A percentile compares a stretch with the other conserved stretches of the same genome.
Conservation (phyloP, 2,888 invertebrate genomes). For the Lysandra coridon region DNA sequence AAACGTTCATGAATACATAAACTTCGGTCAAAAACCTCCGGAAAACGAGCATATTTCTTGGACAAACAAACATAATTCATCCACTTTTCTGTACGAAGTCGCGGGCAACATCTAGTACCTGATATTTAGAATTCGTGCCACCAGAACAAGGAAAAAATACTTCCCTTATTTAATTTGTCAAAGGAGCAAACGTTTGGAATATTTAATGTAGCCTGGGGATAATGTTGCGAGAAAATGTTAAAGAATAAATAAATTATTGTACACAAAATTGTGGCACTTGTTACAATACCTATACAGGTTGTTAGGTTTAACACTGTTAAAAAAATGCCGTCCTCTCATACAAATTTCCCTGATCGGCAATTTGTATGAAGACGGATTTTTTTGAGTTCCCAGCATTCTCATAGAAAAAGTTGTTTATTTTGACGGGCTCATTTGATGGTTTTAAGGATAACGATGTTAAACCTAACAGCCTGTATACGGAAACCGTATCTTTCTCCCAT, state of each 20-base stretch:
- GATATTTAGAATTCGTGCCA: not conserved
- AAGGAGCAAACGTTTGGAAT: slow-evolving; percentile 3
- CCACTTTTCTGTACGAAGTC: not conserved
- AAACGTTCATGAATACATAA: too few relatives aligned
- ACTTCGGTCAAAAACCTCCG: not conserved
- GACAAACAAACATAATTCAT: not conserved
- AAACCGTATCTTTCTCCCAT: too few relatives aligned
- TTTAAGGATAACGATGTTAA: too few relatives aligned
- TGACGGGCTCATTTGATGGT: too few relatives aligned
- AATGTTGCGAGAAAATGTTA: not conserved
- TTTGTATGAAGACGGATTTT: too few relatives aligned
- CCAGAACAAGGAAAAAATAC: not conserved
- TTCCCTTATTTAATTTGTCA: not conserved
- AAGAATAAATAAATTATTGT: not conserved
- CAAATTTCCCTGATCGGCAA: too few relatives aligned
- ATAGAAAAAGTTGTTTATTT: too few relatives aligned
- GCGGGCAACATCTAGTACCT: not conserved
- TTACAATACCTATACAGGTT: not conserved
- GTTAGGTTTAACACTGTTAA: too few relatives aligned
- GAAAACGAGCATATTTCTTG: not conserved
- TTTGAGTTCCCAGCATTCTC: too few relatives aligned
- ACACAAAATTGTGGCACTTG: not conserved
- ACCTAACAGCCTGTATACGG: too few relatives aligned
- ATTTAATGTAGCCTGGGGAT: not conserved
- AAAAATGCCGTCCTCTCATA: too few relatives aligned